Base-by-base conservation (phyloP, 2,888 invertebrate genomes). In the Andrena fulva region DNA sequence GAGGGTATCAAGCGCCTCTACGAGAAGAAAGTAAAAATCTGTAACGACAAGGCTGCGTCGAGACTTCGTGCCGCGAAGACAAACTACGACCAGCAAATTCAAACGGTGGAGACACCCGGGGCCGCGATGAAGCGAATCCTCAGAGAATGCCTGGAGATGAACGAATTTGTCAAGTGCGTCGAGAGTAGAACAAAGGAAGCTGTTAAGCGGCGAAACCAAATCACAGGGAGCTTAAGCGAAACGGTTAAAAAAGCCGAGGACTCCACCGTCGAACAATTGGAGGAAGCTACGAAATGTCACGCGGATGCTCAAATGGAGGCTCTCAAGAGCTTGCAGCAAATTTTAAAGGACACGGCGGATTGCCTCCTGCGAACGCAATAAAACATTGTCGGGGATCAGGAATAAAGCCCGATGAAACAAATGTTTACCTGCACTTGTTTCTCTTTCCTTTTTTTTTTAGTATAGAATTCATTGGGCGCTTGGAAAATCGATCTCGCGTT, bases 11-110 rank as follows among this genome's bases (percentile, higher is more conserved):
- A 52, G n/a, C 27, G 6, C 5, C 20, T 8, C 20, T 81, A 84
- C 72, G 66, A 70, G 69, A 29, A 35, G 6, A 54, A 56, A 70
- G 67, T 76, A 52, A 84, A 80, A 59, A 63, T 70, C 8, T 84
- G 84, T 73, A 73, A 84, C 76, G 80, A 84, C 2, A 84, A 68
- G 74, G 73, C 78, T 0, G 33, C 60, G 6, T 8, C 7, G 0
- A 79, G 63, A 0, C 27, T 84, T 4, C 35, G 48, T 2, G 42
- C 56, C 0, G 60, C 59, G 42, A 75, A 69, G 64, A n/a, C 35
- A 5, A 72, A 48, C 8, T 82, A 8, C 52, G 59, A 78, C 8
- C 29, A 16, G 0, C 60, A 73, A 8, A 33, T 75, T 4, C 29
- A 50, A 27, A 64, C 2, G 10, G 16, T 31, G 29, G 73, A 79